Evolutionary conservation across 1,140 invertebrate genomes (phyloP), one percentile per base, ranked within the genome.

Genomic region (Panagrolaimus sp.): DNA sequence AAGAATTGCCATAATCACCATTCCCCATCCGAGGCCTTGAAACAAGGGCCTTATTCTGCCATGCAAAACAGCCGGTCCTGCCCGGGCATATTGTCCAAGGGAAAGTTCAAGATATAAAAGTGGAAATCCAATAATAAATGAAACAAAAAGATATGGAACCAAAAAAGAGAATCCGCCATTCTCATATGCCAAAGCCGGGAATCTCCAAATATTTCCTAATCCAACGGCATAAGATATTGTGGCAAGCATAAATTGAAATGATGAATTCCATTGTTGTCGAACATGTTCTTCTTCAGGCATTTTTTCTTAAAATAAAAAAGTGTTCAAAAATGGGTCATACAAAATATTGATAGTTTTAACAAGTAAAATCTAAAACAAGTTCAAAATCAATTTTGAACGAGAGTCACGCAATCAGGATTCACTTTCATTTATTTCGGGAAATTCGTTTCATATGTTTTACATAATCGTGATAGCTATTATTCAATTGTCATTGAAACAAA

Each of bases 191-290:
- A 75, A 32, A 24, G 63, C 67, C 7, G 74, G 74, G 46, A 75
- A 75, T 43, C 73, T 21, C 73, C 73, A 75, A 52, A 75, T 52
- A 65, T 75, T 75, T 46, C 73, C 73, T 26, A 75, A 52, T 8
- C 73, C 73, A 10, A 75, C 73, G 10, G 73, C 73, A 66, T 77
- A 77, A 8, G 75, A 67, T 24, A 74, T 71, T 32, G 63, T 74
- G 1, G 74, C 46, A 21, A 75, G 44, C 17, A 75, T 65, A 55
- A 75, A 75, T 32, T 71, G 74, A 32, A 48, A 63, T 21, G 43
- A 26, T 24, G 55, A 67, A 43, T 48, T 45, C 74, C 74, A 75
- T 68, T 73, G 58, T 45, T 63, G 68, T 21, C 73, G 73, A 21
- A 71, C 70, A 63, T 45, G 24, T 8, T 43, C 45, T 10, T 28